Base-by-base conservation (phyloP, 2,888 invertebrate species). In the Stenotaenia linearis region DNA sequence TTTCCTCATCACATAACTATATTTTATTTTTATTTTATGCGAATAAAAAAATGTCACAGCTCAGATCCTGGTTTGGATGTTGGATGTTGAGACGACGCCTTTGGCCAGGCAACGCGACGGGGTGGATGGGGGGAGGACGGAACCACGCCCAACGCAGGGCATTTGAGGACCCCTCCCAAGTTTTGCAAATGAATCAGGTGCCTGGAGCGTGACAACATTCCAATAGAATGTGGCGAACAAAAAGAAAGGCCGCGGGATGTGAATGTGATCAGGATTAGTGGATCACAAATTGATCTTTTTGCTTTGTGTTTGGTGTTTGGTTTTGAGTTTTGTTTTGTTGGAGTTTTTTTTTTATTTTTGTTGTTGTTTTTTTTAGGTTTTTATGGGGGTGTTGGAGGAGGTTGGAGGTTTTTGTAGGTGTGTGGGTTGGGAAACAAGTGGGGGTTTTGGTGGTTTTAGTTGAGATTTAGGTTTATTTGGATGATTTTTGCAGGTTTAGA, bases 201-300 rank as follows among this genome's bases (percentile, higher is more conserved):
- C 56, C 56, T 56, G 21, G 56, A 56, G 56, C 56, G 23, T 56
- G 56, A 56, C 56, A 56, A 56, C 56, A 56, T 56, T 56, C 56
- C 56, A 21, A 56, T 56, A 56, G 56, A 56, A 61, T 61, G 61
- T 61, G 61, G 61, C 61, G 12, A 61, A 61, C 61, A 61, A 61
- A 61, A 61, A 61, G 61, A 61, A 61, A 61, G 23, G 61, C 61
- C 28, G 61, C 61, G 25, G 61, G 61, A 61, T 61, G 61, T 61
- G 61, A 61, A 61, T 61, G 61, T 61, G 61, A 61, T 61, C 61
- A 61, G 61, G 61, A 61, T 61, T 61, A 61, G 61, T 61, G 61
- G 61, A 25, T 61, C 61, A 61, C 61, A 61, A 61, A 61, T 61
- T 61, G 61, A 61, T 61, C 61, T 61, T 61, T 45, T 45, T 15